Conservation (phyloP, 2,113 vertebrate species). For the Lepisosteus osseus region DNA sequence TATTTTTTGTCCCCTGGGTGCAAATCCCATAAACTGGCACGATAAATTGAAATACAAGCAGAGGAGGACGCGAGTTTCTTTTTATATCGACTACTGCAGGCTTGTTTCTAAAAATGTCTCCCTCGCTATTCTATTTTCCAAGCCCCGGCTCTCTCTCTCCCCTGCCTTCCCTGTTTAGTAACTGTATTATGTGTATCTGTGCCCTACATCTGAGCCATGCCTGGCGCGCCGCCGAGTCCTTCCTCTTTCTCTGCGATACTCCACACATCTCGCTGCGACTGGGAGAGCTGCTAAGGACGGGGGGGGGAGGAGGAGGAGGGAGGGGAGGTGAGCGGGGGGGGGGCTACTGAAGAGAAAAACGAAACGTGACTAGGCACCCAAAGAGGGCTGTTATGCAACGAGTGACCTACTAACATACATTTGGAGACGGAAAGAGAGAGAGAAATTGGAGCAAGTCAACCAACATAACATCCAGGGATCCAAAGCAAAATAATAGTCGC, state of each 20-base stretch:
- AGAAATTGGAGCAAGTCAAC: conserved; percentile 53
- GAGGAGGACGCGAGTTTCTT: background rate
- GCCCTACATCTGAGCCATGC: conserved; percentile 32
- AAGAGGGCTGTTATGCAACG: conserved; percentile 75
- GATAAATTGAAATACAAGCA: too few species aligned
- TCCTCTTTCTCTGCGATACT: conserved; percentile 16
- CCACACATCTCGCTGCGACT: conserved; percentile 37
- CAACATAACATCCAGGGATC: conserved; percentile 57
- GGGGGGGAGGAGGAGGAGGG: conserved; percentile 30
- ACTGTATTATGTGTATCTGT: conserved; percentile 42
- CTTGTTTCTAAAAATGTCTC: conserved; percentile 35
- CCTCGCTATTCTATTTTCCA: conserved; percentile 22
- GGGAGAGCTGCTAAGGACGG: conserved; percentile 40
- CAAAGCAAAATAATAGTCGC: conserved; percentile 46
- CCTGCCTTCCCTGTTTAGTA: conserved; percentile 29
- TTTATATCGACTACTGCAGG: conserved; percentile 10
- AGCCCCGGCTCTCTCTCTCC: conserved; percentile 18
- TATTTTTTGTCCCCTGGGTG: too few species aligned
- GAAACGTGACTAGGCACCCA: conserved; percentile 73
- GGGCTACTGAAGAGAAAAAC: conserved; percentile 40
- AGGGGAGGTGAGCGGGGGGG: conserved; percentile 33
- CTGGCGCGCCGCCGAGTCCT: conserved; percentile 37
- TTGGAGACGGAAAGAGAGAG: conserved; percentile 52
- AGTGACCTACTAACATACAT: conserved; percentile 81
- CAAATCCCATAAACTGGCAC: too few species aligned